phyloP scores from a whole-genome alignment of 2,888 invertebrate species.

The Eristalis pertinax region DNA sequence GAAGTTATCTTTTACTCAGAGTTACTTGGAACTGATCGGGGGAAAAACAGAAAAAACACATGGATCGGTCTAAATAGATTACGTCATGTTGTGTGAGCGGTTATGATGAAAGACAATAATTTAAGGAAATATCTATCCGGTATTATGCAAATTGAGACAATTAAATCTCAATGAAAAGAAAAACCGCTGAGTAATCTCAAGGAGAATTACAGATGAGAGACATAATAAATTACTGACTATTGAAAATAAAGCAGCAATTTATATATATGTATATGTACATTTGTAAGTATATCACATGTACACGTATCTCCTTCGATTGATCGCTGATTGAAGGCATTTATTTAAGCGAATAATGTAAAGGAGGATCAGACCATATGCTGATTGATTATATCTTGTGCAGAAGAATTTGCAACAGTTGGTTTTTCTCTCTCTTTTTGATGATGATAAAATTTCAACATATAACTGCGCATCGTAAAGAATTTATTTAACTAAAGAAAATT shows the following conservation, averaged over 20 bases:
- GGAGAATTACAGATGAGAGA: slow-evolving; percentile 27
- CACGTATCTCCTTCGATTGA: slow-evolving; percentile 24
- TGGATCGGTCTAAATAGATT: slow-evolving; percentile 47
- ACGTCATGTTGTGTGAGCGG: slow-evolving; percentile 51
- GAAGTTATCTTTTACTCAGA: slow-evolving; percentile 46
- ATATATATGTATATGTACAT: slow-evolving; percentile 3
- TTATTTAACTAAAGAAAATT: background rate
- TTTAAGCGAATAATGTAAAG: slow-evolving; percentile 43
- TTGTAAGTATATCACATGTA: too few species aligned
- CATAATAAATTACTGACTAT: slow-evolving; percentile 34
- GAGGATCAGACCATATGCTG: slow-evolving; percentile 36
- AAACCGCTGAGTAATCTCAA: slow-evolving; percentile 50
- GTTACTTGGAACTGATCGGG: slow-evolving; percentile 33
- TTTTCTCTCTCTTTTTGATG: background rate
- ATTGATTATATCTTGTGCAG: slow-evolving; percentile 21
- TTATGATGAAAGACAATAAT: slow-evolving; percentile 47
- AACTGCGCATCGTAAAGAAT: background rate
- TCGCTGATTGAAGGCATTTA: slow-evolving; percentile 51
- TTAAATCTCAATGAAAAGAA: slow-evolving; percentile 53
- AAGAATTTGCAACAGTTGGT: slow-evolving; percentile 18
- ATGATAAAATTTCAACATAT: slow-evolving; percentile 50
- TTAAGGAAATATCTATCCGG: slow-evolving; percentile 51
- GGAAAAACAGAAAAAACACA: slow-evolving; percentile 17
- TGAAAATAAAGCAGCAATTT: slow-evolving; percentile 27
- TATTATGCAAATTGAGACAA: slow-evolving; percentile 67